phyloP scores from a whole-genome alignment of 2,888 invertebrate genomes.

The Drosophila hamatofila region DNA sequence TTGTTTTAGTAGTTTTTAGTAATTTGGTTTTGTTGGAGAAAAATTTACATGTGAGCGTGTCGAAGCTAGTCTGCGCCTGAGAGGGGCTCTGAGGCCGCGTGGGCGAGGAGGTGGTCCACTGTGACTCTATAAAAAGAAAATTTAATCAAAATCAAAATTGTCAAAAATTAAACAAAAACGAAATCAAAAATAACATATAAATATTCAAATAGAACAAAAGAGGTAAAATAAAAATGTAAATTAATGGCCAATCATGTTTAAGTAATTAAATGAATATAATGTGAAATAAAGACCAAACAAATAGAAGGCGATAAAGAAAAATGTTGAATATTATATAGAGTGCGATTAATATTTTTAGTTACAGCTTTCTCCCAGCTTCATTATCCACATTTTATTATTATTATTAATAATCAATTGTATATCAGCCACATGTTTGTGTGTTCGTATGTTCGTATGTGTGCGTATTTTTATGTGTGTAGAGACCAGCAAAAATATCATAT shows the following conservation, averaged over 20 bases:
- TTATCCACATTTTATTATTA: constrained; percentile 42
- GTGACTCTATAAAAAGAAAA: constrained; percentile 86
- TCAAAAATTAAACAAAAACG: constrained; percentile 52
- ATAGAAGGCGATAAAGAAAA: constrained; percentile 46
- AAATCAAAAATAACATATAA: constrained; percentile 36
- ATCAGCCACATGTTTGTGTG: constrained; percentile 51
- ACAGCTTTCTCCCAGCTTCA: constrained; percentile 51
- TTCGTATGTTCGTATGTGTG: neutral
- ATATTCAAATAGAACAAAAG: constrained; percentile 34
- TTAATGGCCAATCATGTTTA: constrained; percentile 64
- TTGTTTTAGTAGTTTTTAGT: constrained; percentile 59
- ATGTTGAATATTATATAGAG: constrained; percentile 61
- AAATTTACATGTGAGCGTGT: constrained; percentile 86
- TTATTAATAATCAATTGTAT: constrained; percentile 35
- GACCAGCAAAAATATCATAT: neutral
- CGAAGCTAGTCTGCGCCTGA: constrained; percentile 86
- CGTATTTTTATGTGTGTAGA: neutral
- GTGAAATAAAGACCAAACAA: constrained; percentile 29
- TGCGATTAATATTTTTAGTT: constrained; percentile 81
- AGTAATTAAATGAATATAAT: constrained; percentile 41
- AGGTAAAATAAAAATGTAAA: constrained; percentile 25
- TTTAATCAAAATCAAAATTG: constrained; percentile 80
- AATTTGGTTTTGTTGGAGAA: constrained; percentile 70
- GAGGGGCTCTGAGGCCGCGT: constrained; percentile 86
- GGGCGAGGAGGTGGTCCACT: constrained; percentile 86